Evolutionary conservation across 2,113 vertebrate genomes (phyloP), one percentile per base, ranked within the genome.

Genomic region (Brachyistius frenatus): DNA sequence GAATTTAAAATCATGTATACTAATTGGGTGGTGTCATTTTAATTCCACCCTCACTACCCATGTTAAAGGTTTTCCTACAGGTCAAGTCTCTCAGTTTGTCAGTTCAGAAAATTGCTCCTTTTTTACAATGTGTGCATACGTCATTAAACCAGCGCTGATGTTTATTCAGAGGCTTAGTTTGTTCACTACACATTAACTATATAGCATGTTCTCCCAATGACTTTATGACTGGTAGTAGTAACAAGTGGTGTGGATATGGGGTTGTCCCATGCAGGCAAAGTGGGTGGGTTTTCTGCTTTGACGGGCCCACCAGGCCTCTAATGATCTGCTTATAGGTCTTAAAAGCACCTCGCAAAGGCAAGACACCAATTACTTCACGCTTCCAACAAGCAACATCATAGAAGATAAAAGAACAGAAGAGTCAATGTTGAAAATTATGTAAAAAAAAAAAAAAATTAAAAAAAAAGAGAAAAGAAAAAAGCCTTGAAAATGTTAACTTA

Each of bases 161-260:
- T 96, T 97, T 96, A 95, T 96, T 94, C 94, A 95, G 91, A 90
- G 91, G 94, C 94, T 92, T 93, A 91, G 92, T 86, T 92, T 84
- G 86, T 75, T 88, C 92, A 94, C 89, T 83, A 64, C 90, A 63
- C 55, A 78, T 52, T 47, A 73, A 31, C 50, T 60, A 7, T 60
- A 7, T 82, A 93, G 91, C 88, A 74, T 90, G 86, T 83, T 85
- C 89, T 90, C 80, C 94, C 94, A 90, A 93, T 95, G 93, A 94
- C 94, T 96, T 96, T 96, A 97, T 96, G 95, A 94, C 81, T 89
- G 93, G 91, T 89, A 92, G 93, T 94, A 94, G 91, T 94, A 91
- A 94, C 90, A 92, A 94, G 92, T 93, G 92, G 88, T 92, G 72
- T 91, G 85, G 88, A 92, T 81, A 80, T 66, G 73, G 77, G 81